Evolutionary conservation across 2,888 invertebrate genomes (phyloP), one percentile per base, ranked within the genome.

Genomic region (Sabatieria punctata): DNA sequence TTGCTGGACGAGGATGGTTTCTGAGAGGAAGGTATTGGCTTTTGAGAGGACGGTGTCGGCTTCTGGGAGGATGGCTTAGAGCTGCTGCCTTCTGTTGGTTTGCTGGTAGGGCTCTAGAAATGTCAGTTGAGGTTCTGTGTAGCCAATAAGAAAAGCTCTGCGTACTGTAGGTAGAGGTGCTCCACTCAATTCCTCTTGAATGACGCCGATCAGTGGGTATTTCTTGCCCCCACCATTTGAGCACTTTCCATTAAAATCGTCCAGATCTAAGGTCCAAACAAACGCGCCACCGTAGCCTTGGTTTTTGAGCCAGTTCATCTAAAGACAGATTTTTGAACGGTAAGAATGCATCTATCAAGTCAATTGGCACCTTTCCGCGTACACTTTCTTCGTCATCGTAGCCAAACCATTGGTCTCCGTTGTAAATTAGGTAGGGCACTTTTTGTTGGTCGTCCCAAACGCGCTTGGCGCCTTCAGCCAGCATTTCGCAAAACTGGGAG

Each of bases 401-500:
- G 15, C 30, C 15, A 15, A 30, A 11, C 30, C 30, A 30, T 30
- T 30, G 30, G 30, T 30, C 15, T 8, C 30, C 30, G 30, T 30
- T 30, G 49, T 71, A 73, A 8, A 30, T 15, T 15, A 30, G 8
- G 30, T 30, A 30, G 8, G 45, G 45, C 6, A 23, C 23, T 25
- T 45, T 41, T 8, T 41, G 41, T 6, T 30, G 11, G 19, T 43
- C 26, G 23, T 45, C 24, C 88, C 88, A 91, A 2, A 85, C 75
- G 64, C 88, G 88, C 0, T 78, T 76, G 2, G 82, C 86, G 21
- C 60, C 55, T 23, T 85, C 83, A 43, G 77, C 74, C 3, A 91
- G 71, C 74, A 86, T 79, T 60, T 91, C 85, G 61, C 91, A 91
- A 33, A 91, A 76, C 81, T 84, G 57, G n/a, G n/a, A n/a, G n/a